A percentile compares a stretch with the other conserved stretches of the same genome.
phyloP scores from a whole-genome alignment of 1,140 invertebrate genomes.

The Apis cerana region DNA sequence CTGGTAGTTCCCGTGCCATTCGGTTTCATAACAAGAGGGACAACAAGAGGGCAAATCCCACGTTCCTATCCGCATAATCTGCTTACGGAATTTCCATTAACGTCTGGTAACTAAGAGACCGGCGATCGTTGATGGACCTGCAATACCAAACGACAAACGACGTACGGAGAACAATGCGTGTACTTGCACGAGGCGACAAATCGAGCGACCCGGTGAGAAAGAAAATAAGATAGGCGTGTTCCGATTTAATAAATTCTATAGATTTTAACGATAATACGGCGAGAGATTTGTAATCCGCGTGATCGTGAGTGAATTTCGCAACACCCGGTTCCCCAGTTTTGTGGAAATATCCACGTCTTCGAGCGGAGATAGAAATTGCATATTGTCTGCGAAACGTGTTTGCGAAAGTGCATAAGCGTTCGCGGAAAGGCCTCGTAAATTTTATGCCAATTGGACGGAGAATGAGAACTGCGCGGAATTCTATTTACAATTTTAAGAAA shows the following conservation, averaged over 20 bases:
- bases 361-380: not conserved
- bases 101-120: slow-evolving; percentile 38
- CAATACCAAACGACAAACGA: slow-evolving; percentile 20
- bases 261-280: not conserved
- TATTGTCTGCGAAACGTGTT: not conserved
- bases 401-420: not conserved
- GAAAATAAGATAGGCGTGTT: not conserved
- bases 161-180: slow-evolving; percentile 23
- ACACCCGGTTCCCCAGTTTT: not conserved
- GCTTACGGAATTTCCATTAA: slow-evolving; percentile 49
- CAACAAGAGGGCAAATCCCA: slow-evolving; percentile 38
- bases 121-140: slow-evolving; percentile 33
- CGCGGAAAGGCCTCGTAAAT: not conserved
- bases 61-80: slow-evolving; percentile 31
- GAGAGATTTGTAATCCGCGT: too few relatives aligned
- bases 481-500: not conserved
- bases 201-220: not conserved
- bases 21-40: slow-evolving; percentile 45
- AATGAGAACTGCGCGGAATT: not conserved
- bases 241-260: not conserved
- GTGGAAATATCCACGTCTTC: not conserved
- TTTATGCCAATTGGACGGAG: not conserved
- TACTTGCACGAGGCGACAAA: not conserved
- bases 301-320: not conserved
- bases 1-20: slow-evolving; percentile 31